Evolutionary conservation across 2,113 vertebrate species (phyloP).

Genomic region (Numenius arquata): DNA sequence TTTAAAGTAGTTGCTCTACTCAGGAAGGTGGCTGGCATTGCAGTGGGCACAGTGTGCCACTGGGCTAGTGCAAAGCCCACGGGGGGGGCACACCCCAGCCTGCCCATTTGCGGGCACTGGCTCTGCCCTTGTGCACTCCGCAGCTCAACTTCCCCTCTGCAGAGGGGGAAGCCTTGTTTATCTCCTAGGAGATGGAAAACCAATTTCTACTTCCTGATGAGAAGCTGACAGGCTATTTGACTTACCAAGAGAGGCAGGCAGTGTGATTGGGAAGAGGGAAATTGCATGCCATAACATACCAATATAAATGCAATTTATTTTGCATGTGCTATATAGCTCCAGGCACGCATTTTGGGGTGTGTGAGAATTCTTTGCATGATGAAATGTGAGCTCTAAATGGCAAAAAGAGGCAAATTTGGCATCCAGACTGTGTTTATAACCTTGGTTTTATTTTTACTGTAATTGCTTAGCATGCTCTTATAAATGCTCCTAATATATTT

Average conservation of each 20-base stretch:
- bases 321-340: conserved; percentile 46
- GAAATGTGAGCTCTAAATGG: conserved; percentile 1
- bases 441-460: conserved; percentile 31
- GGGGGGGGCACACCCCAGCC: neutral
- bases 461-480: neutral
- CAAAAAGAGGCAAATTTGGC: conserved; percentile 2
- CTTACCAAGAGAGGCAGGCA: conserved; percentile 49
- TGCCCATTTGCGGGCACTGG: neutral
- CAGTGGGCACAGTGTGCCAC: neutral
- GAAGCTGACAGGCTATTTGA: conserved; percentile 61
- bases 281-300: conserved; percentile 56
- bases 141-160: conserved; percentile 24
- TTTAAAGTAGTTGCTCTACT: neutral
- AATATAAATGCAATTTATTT: conserved; percentile 64
- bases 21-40: neutral
- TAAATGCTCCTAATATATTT: neutral
- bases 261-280: conserved; percentile 28
- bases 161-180: conserved; percentile 44
- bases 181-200: conserved; percentile 55
- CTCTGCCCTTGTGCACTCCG: neutral
- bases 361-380: conserved; percentile 3
- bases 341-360: neutral
- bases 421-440: neutral
- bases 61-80: neutral
- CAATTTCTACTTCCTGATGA: conserved; percentile 63